These are phyloP conservation scores for Porphyrio hochstetteri DNA, from an alignment of 2,113 vertebrate species.

Conservation along the genomic window DNA sequence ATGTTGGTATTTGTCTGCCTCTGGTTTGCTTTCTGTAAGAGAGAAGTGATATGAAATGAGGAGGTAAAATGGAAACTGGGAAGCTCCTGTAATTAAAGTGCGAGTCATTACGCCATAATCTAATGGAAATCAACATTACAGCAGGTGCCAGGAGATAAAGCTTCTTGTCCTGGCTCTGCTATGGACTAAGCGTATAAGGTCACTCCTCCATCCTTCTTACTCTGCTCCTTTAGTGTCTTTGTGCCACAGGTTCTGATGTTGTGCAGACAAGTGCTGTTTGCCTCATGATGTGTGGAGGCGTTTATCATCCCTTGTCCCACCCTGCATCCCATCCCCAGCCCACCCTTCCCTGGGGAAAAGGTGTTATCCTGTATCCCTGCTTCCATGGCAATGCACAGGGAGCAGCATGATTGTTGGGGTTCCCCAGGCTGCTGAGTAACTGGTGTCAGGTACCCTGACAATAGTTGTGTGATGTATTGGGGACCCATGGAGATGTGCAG, in stretches of 20 bases:
- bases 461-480: not conserved
- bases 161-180: not conserved
- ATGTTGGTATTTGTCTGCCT: not conserved
- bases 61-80: not conserved
- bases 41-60: not conserved
- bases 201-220: not conserved
- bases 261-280: not conserved
- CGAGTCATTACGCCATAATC: not conserved
- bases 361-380: not conserved
- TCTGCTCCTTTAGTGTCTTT: not conserved
- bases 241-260: not conserved
- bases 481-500: not conserved
- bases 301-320: not conserved
- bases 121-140: not conserved
- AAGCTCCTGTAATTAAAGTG: not conserved
- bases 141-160: not conserved
- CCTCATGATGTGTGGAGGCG: rapidly evolving
- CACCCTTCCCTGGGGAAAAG: not conserved
- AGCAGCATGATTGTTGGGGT: rapidly evolving
- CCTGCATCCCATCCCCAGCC: not conserved
- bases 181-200: not conserved
- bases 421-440: not conserved
- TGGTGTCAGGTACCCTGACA: not conserved
- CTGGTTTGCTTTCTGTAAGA: not conserved
- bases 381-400: rapidly evolving